Evolutionary conservation across 2,888 invertebrate species (phyloP), one percentile per base, ranked within the genome.

Genomic region (Nasonovia ribisnigri): DNA sequence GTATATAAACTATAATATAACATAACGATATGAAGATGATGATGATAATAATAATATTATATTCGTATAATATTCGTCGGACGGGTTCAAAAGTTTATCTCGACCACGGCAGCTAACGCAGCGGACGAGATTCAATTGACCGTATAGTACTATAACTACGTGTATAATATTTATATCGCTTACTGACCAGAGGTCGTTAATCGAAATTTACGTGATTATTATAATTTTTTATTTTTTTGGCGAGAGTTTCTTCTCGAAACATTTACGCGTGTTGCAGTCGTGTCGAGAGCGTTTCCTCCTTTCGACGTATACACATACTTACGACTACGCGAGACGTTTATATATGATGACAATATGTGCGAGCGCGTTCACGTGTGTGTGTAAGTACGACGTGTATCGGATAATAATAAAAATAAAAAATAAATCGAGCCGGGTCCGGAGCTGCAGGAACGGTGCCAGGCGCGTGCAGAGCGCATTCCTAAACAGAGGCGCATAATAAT

Each of bases 371-470:
- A 26, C 51, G 42, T n/a, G n/a, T 29, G 60, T 36, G 77, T 77
- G 77, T 77, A 36, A 77, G 36, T 77, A 77, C 36, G 77, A 77
- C 77, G 77, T 77, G 77, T 77, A 77, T 90, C 5, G 29, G n/a
- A 60, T 89, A 90, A 88, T 88, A 88, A 36, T 88, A 88, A 51
- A 48, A 88, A 51, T 88, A 60, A 77, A 60, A 24, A 36, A 87
- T 48, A 92, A 87, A 60, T 26, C 60, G 36, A 60, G 26, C 46
- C 26, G 20, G 46, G 46, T 88, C 43, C 42, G 54, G 89, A 89
- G 93, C 43, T 20, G 54, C 93, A 89, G 89, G 89, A 93, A 93
- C 93, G 46, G 89, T 93, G 93, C 93, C 93, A 89, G 93, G 84
- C 93, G 89, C 89, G 84, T 89, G 88, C 88, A 84, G 87, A 43